These are phyloP conservation scores for Diaphora mendica DNA, from an alignment of 2,888 invertebrate genomes.

Conservation along the genomic window DNA sequence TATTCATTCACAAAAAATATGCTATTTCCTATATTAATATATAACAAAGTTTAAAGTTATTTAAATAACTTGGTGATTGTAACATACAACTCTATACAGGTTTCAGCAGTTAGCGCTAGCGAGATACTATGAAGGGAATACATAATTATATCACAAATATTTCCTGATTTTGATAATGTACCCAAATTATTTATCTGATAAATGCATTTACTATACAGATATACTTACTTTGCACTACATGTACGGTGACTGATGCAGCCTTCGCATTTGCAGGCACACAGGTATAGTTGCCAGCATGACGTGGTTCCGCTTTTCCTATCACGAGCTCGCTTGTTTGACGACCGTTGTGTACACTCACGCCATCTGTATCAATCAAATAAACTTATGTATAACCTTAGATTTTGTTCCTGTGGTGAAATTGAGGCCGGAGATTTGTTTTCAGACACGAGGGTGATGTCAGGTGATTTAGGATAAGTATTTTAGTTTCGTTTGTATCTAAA, in stretches of 20 bases:
- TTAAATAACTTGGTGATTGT: no score
- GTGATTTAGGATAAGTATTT: neutral
- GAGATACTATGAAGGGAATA: neutral
- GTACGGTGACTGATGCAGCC: conserved; percentile 91
- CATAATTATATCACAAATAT: no score
- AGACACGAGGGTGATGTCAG: neutral
- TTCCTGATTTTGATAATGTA: no score
- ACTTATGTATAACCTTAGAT: neutral
- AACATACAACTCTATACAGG: neutral
- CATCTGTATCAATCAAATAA: conserved; percentile 69
- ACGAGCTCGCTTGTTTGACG: conserved; percentile 89
- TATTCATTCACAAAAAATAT: no score
- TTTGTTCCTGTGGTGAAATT: neutral
- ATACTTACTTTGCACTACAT: conserved; percentile 89
- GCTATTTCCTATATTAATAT: no score
- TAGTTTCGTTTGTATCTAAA: neutral
- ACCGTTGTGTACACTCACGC: conserved; percentile 86
- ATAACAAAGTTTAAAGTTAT: no score
- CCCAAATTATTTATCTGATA: no score
- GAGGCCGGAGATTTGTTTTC: neutral
- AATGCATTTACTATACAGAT: no score
- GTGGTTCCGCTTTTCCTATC: conserved; percentile 88
- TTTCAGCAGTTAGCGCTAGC: neutral
- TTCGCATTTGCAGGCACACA: conserved; percentile 93
- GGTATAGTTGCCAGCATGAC: conserved; percentile 93